These are phyloP conservation scores for Platycheirus rosarum DNA, from an alignment of 2,888 invertebrate species.

Conservation along the genomic window DNA sequence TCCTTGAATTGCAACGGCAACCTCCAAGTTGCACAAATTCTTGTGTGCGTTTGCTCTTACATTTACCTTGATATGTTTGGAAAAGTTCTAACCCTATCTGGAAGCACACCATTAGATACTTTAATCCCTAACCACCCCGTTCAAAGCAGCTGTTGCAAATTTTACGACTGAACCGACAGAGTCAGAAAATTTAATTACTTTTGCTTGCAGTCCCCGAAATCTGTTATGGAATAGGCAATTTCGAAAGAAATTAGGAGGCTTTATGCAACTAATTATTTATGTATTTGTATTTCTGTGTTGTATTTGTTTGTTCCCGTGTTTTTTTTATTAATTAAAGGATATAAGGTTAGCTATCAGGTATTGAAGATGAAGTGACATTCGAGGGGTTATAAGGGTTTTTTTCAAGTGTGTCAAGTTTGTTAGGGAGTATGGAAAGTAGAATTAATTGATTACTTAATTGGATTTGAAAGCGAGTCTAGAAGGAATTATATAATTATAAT, in stretches of 20 bases:
- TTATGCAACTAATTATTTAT: slow-evolving; percentile 63
- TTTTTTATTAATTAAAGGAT: too few relatives aligned
- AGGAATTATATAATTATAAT: too few relatives aligned
- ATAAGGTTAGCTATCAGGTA: too few relatives aligned
- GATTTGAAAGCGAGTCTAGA: too few relatives aligned
- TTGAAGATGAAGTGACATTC: too few relatives aligned
- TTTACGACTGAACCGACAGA: slow-evolving; percentile 50
- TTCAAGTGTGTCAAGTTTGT: too few relatives aligned
- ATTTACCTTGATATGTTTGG: slow-evolving; percentile 33
- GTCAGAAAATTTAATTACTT: slow-evolving; percentile 56
- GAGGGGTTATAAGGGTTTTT: too few relatives aligned
- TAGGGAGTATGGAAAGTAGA: too few relatives aligned
- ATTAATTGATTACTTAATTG: too few relatives aligned
- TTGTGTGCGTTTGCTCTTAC: background rate
- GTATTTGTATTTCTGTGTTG: slow-evolving; percentile 1
- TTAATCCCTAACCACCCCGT: slow-evolving; percentile 19
- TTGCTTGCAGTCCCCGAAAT: slow-evolving; percentile 12
- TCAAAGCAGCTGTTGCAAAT: slow-evolving; percentile 47
- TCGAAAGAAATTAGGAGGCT: slow-evolving; percentile 11
- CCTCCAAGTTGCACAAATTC: slow-evolving; percentile 3
- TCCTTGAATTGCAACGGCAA: slow-evolving; percentile 41
- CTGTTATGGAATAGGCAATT: slow-evolving; percentile 29
- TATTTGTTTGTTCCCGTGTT: too few relatives aligned
- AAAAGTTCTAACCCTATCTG: slow-evolving; percentile 35
- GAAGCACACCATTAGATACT: slow-evolving; percentile 16